Base-by-base conservation (phyloP, 2,113 vertebrate genomes). In the Kryptolebias marmoratus region DNA sequence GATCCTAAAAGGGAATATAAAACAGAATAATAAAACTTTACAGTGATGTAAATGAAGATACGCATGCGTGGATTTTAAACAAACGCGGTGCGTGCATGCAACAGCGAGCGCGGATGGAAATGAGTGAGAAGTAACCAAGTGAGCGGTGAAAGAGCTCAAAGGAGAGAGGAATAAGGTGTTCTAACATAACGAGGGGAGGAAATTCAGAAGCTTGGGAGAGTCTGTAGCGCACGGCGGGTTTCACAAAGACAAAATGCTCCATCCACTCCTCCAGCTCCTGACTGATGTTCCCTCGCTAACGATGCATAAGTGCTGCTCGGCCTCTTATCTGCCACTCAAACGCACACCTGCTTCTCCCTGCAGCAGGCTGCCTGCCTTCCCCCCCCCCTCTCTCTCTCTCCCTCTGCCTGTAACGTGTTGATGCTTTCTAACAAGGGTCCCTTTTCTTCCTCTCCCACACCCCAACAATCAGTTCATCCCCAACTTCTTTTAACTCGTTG, bases 301-400 rank as follows among this genome's bases (percentile, higher is more conserved):
- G 71, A 86, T 83, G 84, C 77, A 82, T 91, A 87, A 89, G 83
- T 84, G 84, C 87, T 82, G 79, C 77, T 82, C 54, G 84, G 88
- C 80, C 79, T 87, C 75, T 91, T 84, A 84, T 87, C 82, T 83
- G 82, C 81, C 88, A 89, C 83, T 90, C 86, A 87, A 83, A 83
- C 56, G 13, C 68, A 73, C 90, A 90, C 84, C 85, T 87, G 84
- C 84, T 63, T 71, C 36, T n/a, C 61, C 67, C 64, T 67, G 52
- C 58, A 49, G 56, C 71, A 32, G 22, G 59, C 72, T 62, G 52
- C 27, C 49, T 55, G 62, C 42, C 61, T 31, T 56, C 31, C 62
- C 58, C 22, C 22, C 61, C 28, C 60, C 31, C 62, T 62, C 72
- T 42, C 36, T 36, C 55, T 56, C 64, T 47, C 62, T 36, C 61